Conservation (phyloP, 2,888 invertebrate genomes). For the Synanthedon tipuliformis region DNA sequence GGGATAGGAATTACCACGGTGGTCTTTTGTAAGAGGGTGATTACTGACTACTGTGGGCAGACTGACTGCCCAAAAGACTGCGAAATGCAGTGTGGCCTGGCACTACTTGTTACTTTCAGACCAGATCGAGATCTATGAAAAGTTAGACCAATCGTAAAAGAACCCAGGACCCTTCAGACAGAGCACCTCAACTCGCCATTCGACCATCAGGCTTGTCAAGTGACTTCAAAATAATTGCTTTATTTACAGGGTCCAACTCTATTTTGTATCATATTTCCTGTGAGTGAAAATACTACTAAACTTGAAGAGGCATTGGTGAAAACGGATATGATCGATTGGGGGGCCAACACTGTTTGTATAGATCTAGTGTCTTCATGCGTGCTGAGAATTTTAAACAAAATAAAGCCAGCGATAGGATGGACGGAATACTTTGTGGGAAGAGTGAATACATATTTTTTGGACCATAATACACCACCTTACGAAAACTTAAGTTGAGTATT, state of each 20-base stretch:
- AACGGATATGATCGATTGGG: slow-evolving; percentile 20
- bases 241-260: background rate
- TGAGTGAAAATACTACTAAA: slow-evolving; percentile 16
- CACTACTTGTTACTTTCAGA: no score
- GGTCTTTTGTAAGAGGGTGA: background rate
- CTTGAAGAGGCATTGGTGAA: slow-evolving; percentile 18
- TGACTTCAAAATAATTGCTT: no score
- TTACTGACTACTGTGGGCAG: no score
- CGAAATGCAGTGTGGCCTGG: no score
- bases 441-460: slow-evolving; percentile 1
- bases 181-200: no score
- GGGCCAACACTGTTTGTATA: background rate
- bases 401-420: background rate
- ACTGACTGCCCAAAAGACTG: no score
- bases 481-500: background rate
- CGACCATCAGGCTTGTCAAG: no score
- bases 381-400: slow-evolving; percentile 6
- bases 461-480: background rate
- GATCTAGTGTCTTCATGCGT: slow-evolving; percentile 9
- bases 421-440: background rate
- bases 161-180: no score
- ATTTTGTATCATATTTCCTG: slow-evolving; percentile 4
- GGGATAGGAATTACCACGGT: background rate
- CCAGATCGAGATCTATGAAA: no score
- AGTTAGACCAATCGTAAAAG: no score